Base-by-base conservation (phyloP, 2,113 vertebrate species). In the Otis tarda region DNA sequence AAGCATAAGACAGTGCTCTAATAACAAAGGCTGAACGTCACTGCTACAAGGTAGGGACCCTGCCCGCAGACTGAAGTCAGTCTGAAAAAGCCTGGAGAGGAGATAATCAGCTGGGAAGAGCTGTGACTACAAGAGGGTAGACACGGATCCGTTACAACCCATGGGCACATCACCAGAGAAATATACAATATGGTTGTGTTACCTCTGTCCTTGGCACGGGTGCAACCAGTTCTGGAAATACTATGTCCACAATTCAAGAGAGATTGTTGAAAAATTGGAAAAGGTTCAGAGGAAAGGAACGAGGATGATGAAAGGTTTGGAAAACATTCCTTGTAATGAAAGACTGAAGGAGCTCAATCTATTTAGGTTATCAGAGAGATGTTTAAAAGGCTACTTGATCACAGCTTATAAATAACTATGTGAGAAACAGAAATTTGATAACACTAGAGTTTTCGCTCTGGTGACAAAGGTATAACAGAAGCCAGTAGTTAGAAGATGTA, bases 241-340 rank as follows among this genome's bases (percentile, higher is more conserved):
- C 16, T 45, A 65, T 49, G 87, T 89, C 86, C 65, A 76, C 68
- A 89, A 10, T 73, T 93, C 80, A 87, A 79, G 69, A 65, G 68
- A 83, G 22, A 70, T 49, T 71, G 75, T 67, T 91, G 91, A 95
- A 93, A 97, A 93, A 95, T 27, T 96, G 95, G 89, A 92, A 93
- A 89, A 89, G 23, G 80, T 94, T 96, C 95, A 97, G 87, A 95
- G 86, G 65, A 92, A 94, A 93, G 35, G 45, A 93, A 80, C 3
- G 20, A 73, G 88, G 89, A 94, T 75, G 92, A 93, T 83, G 80
- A 96, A 96, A 94, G 74, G 77, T 59, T 52, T 91, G 78, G 89
- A 96, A 96, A 96, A 83, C 45, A 61, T 92, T 79, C 61, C 49
- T 79, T 89, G 55, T 89, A 97, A 81, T 90, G 86, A 95, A 93